These are phyloP conservation scores for Ochropacha duplaris DNA, from an alignment of 2,888 invertebrate species.

Conservation along the genomic window DNA sequence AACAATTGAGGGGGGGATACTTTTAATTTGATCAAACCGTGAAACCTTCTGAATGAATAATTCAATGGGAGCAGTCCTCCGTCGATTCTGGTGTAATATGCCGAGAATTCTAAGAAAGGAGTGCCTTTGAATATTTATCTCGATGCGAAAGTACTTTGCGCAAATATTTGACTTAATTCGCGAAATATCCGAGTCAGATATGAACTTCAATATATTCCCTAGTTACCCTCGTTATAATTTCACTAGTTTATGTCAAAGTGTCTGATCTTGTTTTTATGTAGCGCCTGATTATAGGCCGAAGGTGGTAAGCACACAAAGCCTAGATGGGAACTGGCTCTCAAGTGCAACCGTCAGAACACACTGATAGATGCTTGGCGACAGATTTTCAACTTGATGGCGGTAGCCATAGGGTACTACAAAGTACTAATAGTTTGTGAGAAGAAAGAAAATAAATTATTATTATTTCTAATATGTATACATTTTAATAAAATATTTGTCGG, in stretches of 20 bases:
- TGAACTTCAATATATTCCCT: constrained; percentile 6
- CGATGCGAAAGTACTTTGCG: constrained; percentile 19
- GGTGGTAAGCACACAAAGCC: no score
- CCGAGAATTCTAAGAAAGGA: constrained; percentile 28
- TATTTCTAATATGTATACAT: no score
- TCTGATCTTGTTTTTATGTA: constrained; percentile 1
- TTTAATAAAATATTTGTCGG: no score
- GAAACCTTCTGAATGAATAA: constrained; percentile 40
- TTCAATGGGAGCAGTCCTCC: constrained; percentile 28
- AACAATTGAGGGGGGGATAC: constrained; percentile 14
- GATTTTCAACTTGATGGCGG: no score
- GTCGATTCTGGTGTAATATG: constrained; percentile 27
- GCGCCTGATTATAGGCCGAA: no score
- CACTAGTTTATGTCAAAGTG: background rate
- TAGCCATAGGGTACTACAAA: no score
- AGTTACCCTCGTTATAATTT: background rate
- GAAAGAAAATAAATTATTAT: no score
- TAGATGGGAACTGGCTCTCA: no score
- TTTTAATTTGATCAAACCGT: constrained; percentile 40
- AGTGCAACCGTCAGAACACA: no score
- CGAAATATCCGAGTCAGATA: constrained; percentile 6
- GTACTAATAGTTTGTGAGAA: no score
- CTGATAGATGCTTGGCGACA: no score
- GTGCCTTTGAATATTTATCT: constrained; percentile 40
- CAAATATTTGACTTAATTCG: constrained; percentile 29